A percentile compares a stretch with the other conserved stretches of the same genome.
phyloP scores from a whole-genome alignment of 2,797 vertebrate genomes.

The Falco concolor region DNA sequence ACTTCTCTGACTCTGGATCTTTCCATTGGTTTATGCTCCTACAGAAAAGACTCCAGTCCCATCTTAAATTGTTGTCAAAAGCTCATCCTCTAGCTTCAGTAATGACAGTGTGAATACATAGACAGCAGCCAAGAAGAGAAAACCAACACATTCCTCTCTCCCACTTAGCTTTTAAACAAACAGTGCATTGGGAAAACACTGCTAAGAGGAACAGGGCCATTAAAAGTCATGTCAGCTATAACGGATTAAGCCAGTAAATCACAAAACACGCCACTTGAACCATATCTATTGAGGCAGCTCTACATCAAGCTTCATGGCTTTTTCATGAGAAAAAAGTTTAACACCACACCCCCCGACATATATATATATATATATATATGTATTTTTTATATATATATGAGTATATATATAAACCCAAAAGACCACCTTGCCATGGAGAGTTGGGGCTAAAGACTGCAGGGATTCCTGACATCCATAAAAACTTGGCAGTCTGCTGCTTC shows the following conservation, averaged over 20 bases:
- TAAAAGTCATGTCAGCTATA: background rate
- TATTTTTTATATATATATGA: too few species aligned
- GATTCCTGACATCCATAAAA: background rate
- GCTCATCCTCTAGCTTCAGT: background rate
- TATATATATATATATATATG: too few species aligned
- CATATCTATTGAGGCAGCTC: background rate
- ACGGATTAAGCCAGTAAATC: background rate
- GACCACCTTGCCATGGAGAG: background rate
- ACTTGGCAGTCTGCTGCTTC: background rate
- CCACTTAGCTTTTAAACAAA: slow-evolving; percentile 1
- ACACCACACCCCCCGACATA: background rate
- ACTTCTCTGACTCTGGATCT: background rate
- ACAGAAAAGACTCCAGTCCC: background rate
- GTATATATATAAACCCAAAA: background rate
- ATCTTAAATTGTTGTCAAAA: background rate
- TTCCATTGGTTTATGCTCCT: background rate
- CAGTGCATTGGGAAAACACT: background rate
- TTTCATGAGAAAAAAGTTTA: background rate
- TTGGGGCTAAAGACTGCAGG: background rate
- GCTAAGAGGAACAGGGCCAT: background rate
- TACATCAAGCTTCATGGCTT: background rate
- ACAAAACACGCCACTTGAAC: background rate
- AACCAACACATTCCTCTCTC: slow-evolving; percentile 9
- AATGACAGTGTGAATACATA: background rate
- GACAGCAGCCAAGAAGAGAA: background rate